Evolutionary conservation across 1,140 invertebrate species (phyloP).

Genomic region (Hyles vespertilio): DNA sequence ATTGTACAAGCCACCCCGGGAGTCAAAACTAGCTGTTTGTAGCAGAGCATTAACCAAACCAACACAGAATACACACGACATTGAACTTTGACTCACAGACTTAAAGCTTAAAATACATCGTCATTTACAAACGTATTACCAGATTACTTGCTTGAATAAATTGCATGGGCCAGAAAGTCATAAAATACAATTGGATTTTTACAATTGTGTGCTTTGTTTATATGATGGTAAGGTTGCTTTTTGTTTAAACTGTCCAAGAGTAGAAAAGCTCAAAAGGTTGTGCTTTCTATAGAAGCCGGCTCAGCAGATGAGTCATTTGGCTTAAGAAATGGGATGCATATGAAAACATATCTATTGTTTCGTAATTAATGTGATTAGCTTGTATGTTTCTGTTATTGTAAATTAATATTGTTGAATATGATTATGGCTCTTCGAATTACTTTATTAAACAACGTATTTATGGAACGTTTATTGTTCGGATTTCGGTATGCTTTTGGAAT

Average conservation of each 20-base stretch:
- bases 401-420: slow-evolving; percentile 30
- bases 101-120: too few relatives aligned
- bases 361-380: slow-evolving; percentile 41
- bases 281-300: slow-evolving; percentile 15
- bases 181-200: too few relatives aligned
- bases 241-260: not conserved
- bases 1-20: slow-evolving; percentile 65
- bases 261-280: slow-evolving; percentile 3
- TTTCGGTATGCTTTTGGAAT: too few relatives aligned
- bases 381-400: slow-evolving; percentile 26
- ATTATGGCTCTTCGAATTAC: slow-evolving; percentile 24
- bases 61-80: slow-evolving; percentile 11
- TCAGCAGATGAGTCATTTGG: slow-evolving; percentile 47
- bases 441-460: slow-evolving; percentile 4
- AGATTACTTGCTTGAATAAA: too few relatives aligned
- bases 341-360: slow-evolving; percentile 45
- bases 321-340: slow-evolving; percentile 44
- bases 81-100: slow-evolving; percentile 10
- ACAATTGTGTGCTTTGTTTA: too few relatives aligned
- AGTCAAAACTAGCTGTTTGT: slow-evolving; percentile 58
- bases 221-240: not conserved
- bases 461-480: too few relatives aligned
- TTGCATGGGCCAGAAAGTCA: too few relatives aligned
- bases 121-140: too few relatives aligned
- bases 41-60: slow-evolving; percentile 34